Base-by-base conservation (phyloP, 1,140 invertebrate genomes). In the Panagrolaimus sp. region DNA sequence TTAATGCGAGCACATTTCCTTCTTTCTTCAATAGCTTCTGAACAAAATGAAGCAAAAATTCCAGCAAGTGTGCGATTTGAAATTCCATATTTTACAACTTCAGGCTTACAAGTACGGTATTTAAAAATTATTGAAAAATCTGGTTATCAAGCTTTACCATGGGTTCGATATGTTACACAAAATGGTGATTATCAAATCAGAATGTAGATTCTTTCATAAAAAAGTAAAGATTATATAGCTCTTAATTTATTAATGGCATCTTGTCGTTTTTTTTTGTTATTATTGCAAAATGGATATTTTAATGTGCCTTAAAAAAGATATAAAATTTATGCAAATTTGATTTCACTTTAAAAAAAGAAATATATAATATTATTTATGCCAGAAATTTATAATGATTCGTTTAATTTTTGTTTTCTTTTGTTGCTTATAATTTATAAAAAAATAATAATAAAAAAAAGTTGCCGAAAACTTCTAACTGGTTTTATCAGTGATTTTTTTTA, bases 61-160 rank as follows among this genome's bases (percentile, higher is more conserved):
- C 96, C 96, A 0, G 98, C 99, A 75, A 91, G 95, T 85, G 95
- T 99, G 1, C 96, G 96, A 86, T 99, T 99, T 87, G 96, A 99
- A 86, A 99, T 99, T 79, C 96, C 96, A 0, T 99, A 98, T 80
- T 99, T 98, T 77, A 99, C 96, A 0, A 98, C 96, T 51, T 98
- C 95, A 23, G 96, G 96, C 2, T 97, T 78, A 42, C 68, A 87
- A 85, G 86, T 97, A 3, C 88, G 95, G 44, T 99, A 98, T 84
- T 86, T 99, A 72, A 99, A 99, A 85, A 99, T 99, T 80, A 99
- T 99, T 80, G 96, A 99, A 79, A 99, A 99, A 84, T 97, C 93
- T 84, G 96, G 96, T 0, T 99, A 99, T 83, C 96, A 98, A 85
- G 96, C 96, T 0, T 82, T 99, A 63, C 96, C 96, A 0, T 99